Evolutionary conservation across 2,113 vertebrate species (phyloP), one percentile per base, ranked within the genome.

Genomic region (Ictidomys tridecemlineatus): DNA sequence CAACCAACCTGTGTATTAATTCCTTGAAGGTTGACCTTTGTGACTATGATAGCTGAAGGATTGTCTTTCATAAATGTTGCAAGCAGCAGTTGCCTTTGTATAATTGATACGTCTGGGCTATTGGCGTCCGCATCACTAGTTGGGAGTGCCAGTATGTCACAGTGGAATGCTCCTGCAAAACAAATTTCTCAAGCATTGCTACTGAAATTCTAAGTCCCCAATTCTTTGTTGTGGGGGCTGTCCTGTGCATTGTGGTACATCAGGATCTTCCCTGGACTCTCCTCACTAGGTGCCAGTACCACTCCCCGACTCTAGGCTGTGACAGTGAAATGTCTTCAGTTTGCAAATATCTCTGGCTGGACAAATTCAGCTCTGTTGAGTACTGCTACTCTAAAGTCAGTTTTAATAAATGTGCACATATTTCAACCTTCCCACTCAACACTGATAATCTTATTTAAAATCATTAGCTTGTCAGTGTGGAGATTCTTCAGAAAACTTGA

Each of bases 351-450:
- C 42, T 45, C 18, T 6, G 10, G 32, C 76, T 14, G 10, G 34
- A 0, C 12, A 32, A 63, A 48, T 67, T 22, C 4, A 45, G 2
- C 0, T 26, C 1, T 12, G 10, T 1, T 32, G 69, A 69, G 5
- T 13, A 37, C 3, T 30, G 1, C 4, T 51, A 79, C 13, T 88
- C 56, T 51, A 67, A 16, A 34, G 0, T 69, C 17, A 9, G 34
- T 86, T 91, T 70, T 70, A 90, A 65, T 89, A 26, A 48, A 24
- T n/a, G 14, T 10, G n/a, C 3, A 3, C 42, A 14, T 28, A 13
- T 20, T 56, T 34, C 28, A 70, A 10, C 2, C 16, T 0, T 10
- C 8, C 32, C 9, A 14, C 22, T 56, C 51, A 0, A 3, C 8
- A 14, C 22, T 30, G 24, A 63, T 24, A 4, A 10, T 32, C 45